phyloP scores from a whole-genome alignment of 2,113 vertebrate species.

The Archocentrus centrarchus region DNA sequence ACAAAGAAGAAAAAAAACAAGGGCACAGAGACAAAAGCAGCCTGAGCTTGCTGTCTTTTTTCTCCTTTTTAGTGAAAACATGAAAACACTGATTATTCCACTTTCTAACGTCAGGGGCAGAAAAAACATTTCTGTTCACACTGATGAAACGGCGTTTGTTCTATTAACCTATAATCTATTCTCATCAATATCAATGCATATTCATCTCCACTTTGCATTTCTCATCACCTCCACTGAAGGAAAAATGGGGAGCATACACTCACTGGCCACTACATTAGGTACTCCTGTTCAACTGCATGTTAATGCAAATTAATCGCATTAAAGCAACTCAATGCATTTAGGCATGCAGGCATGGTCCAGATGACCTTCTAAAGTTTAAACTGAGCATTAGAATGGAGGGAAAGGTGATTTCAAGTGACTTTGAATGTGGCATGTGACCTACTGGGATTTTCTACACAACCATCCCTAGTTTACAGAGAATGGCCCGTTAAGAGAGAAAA shows the following conservation, averaged over 20 bases:
- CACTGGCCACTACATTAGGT: not conserved
- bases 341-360: not conserved
- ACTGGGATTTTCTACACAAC: not conserved
- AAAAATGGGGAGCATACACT: not conserved
- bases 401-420: not conserved
- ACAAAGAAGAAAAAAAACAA: constrained; percentile 47
- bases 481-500: not conserved
- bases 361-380: not conserved
- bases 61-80: constrained; percentile 34
- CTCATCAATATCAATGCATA: constrained; percentile 1
- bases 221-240: constrained; percentile 11
- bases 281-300: not conserved
- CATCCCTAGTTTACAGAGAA: not conserved
- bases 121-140: constrained; percentile 43
- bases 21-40: constrained; percentile 50
- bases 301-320: not conserved
- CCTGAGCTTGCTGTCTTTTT: constrained; percentile 60
- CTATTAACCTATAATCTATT: constrained; percentile 39
- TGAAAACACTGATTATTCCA: constrained; percentile 60
- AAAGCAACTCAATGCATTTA: not conserved
- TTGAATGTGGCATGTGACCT: accelerated
- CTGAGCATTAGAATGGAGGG: not conserved
- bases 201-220: constrained; percentile 37
- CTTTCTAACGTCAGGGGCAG: constrained; percentile 22
- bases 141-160: constrained; percentile 35